phyloP scores from a whole-genome alignment of 2,797 vertebrate genomes.

The Martes flavigula region DNA sequence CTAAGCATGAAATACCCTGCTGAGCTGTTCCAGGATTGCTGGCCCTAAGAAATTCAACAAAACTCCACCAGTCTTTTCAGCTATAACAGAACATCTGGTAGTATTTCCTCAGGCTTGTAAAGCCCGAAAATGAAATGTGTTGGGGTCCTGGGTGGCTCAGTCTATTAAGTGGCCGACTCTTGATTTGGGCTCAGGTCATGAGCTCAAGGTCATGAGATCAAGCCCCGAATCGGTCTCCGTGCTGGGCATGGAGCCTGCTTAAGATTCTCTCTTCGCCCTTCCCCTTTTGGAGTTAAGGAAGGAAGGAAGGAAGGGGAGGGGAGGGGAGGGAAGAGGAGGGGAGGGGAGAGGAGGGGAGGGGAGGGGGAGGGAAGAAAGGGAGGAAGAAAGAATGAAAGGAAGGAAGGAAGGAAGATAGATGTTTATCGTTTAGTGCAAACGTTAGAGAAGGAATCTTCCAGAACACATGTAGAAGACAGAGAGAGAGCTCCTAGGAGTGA shows the following conservation, averaged over 20 bases:
- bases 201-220: not conserved
- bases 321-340: too few species aligned
- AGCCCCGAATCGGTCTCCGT: accelerated
- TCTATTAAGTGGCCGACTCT: not conserved
- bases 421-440: not conserved
- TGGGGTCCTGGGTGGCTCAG: not conserved
- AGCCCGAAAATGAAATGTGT: not conserved
- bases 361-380: too few species aligned
- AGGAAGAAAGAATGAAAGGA: too few species aligned
- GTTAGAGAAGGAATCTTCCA: not conserved
- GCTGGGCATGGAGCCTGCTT: not conserved
- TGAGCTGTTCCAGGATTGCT: not conserved
- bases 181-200: not conserved
- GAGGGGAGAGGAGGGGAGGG: too few species aligned
- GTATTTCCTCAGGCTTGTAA: not conserved
- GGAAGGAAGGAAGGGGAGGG: too few species aligned
- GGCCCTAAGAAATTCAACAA: not conserved
- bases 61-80: not conserved
- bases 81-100: not conserved
- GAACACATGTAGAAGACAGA: not conserved
- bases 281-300: too few species aligned
- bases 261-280: too few species aligned
- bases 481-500: not conserved
- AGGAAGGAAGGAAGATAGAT: not conserved
- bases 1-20: not conserved